Evolutionary conservation across 2,113 vertebrate species (phyloP), one percentile per base, ranked within the genome.

Genomic region (Chlorodrepanis virens): DNA sequence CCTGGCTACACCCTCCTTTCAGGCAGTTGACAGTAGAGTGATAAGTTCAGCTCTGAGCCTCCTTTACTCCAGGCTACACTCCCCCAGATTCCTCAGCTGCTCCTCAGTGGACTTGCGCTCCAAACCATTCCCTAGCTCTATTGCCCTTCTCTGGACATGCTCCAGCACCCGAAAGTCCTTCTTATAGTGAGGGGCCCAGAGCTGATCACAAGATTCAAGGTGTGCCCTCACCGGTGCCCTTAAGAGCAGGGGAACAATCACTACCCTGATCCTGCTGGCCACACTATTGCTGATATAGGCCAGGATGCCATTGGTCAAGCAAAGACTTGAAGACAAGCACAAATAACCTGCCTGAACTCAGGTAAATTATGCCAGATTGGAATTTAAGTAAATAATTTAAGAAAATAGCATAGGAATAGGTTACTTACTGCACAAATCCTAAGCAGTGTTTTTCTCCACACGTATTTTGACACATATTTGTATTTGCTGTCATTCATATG

Each of bases 81-180:
- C 1, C 3, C 11, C 14, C 7, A 29, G 2, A 7, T 44, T 6
- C 15, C 52, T 21, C 20, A 28, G n/a, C 7, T 12, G 2, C 29
- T 40, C 7, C 12, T 53, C n/a, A 60, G 0, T 9, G 5, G 16
- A 31, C 6, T 47, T n/a, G 28, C 29, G 8, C 28, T 75, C 23
- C 45, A 75, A 3, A 68, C 6, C 7, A 11, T 53, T 47, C 20
- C 25, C 13, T 16, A 53, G 24, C 16, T 75, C n/a, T 2, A 0
- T 2, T 60, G 16, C 14, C 16, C 20, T 47, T 61, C 7, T 75
- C 29, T 47, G 54, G 24, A 60, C 4, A 1, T 0, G 0, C 11
- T 60, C 16, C 21, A 68, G 47, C 39, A 35, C 20, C 20, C 47
- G 4, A 33, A 14, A 29, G 11, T 39, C 29, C 19, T 64, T 64